These are phyloP conservation scores for Cheilosia pagana DNA, from an alignment of 2,888 invertebrate genomes.

Conservation along the genomic window DNA sequence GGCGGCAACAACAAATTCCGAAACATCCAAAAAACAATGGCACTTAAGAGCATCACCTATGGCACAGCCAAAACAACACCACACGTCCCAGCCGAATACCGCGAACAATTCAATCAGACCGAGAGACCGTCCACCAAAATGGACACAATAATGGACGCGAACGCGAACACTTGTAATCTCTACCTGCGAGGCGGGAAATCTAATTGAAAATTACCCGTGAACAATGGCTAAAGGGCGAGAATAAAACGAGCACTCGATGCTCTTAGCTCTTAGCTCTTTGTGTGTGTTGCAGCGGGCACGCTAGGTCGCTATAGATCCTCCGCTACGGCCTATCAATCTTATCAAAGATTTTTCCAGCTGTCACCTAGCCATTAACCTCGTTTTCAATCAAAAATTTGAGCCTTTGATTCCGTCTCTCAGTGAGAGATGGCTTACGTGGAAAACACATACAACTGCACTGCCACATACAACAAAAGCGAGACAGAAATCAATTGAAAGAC, in stretches of 20 bases:
- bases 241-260: conserved; percentile 32
- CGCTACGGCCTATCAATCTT: conserved; percentile 70
- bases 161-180: conserved; percentile 70
- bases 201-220: conserved; percentile 73
- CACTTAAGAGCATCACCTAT: conserved; percentile 64
- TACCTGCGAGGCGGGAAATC: conserved; percentile 65
- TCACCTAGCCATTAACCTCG: conserved; percentile 73
- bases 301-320: not conserved
- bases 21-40: conserved; percentile 44
- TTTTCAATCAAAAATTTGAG: conserved; percentile 63
- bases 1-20: conserved; percentile 59
- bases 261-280: conserved; percentile 29
- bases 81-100: conserved; percentile 54
- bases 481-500: conserved; percentile 72
- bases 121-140: conserved; percentile 40
- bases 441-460: too few species aligned
- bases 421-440: conserved; percentile 50
- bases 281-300: not conserved
- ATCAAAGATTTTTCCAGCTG: conserved; percentile 72
- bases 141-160: conserved; percentile 6
- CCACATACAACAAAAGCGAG: conserved; percentile 54
- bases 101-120: conserved; percentile 71
- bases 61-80: conserved; percentile 49
- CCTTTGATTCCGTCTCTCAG: conserved; percentile 54
- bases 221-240: conserved; percentile 54